A percentile compares a stretch with the other conserved stretches of the same genome.
Evolutionary conservation across 1,140 invertebrate genomes (phyloP).

Genomic region (Drosophila funebris): DNA sequence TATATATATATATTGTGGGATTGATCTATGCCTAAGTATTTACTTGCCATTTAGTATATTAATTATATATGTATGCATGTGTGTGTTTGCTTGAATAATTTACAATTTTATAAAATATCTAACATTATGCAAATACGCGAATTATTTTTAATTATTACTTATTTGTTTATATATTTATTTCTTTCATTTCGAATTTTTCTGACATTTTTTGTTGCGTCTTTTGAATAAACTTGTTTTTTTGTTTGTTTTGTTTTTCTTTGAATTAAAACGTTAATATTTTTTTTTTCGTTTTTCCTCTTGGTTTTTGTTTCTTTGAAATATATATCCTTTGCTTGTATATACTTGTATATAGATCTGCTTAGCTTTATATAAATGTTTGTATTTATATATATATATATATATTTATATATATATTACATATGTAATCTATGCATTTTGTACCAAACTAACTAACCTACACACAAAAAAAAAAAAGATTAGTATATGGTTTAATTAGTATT

Average conservation of each 20-base stretch:
- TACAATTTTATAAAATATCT: slow-evolving; percentile 59
- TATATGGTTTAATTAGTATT: slow-evolving; percentile 40
- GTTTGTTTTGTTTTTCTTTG: too few species aligned
- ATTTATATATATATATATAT: slow-evolving; percentile 35
- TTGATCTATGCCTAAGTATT: slow-evolving; percentile 36
- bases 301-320: not conserved
- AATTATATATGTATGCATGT: slow-evolving; percentile 26
- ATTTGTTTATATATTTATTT: not conserved
- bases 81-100: slow-evolving; percentile 35
- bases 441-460: slow-evolving; percentile 62
- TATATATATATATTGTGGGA: slow-evolving; percentile 38
- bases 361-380: slow-evolving; percentile 15
- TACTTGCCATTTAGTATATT: slow-evolving; percentile 31
- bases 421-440: slow-evolving; percentile 61
- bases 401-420: slow-evolving; percentile 38
- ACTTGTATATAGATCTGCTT: slow-evolving; percentile 32
- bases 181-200: not conserved
- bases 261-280: slow-evolving; percentile 44
- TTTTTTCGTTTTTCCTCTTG: slow-evolving; percentile 3
- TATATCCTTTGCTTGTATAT: slow-evolving; percentile 33
- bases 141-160: slow-evolving; percentile 5
- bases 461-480: slow-evolving; percentile 51
- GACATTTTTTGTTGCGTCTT: slow-evolving; percentile 38
- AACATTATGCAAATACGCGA: slow-evolving; percentile 15
- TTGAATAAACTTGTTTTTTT: slow-evolving; percentile 37